A percentile compares a stretch with the other conserved stretches of the same genome.
Evolutionary conservation across 2,888 invertebrate species (phyloP).

Genomic region (Agrenia bidenticulata): DNA sequence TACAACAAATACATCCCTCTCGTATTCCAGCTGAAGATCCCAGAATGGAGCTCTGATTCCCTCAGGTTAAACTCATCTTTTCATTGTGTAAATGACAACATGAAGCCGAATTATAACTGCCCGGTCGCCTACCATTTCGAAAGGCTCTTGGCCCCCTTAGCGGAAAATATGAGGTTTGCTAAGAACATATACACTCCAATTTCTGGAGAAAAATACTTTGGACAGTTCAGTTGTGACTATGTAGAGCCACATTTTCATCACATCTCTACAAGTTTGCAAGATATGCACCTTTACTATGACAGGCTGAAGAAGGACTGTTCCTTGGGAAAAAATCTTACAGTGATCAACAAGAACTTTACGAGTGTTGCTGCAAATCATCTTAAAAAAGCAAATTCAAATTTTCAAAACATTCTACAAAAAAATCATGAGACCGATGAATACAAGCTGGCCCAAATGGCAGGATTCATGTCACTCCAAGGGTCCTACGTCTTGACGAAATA

Average conservation of each 20-base stretch:
- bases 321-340: conserved; percentile 22
- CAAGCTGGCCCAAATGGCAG: conserved; percentile 33
- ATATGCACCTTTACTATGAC: conserved; percentile 28
- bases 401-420: conserved; percentile 3
- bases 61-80: conserved; percentile 27
- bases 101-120: conserved; percentile 21
- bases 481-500: conserved; percentile 26
- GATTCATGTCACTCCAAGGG: conserved; percentile 30
- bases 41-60: conserved; percentile 22
- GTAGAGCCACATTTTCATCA: conserved; percentile 39
- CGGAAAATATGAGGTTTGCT: conserved; percentile 31
- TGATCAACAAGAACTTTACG: conserved; percentile 19
- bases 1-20: conserved; percentile 28
- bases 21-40: conserved; percentile 27
- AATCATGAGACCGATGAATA: conserved; percentile 3
- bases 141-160: conserved; percentile 19
- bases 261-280: conserved; percentile 28
- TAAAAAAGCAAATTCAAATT: conserved; percentile 17
- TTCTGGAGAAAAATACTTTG: conserved; percentile 25
- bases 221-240: conserved; percentile 34
- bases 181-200: conserved; percentile 29
- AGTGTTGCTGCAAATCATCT: conserved; percentile 23
- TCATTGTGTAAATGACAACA: conserved; percentile 24
- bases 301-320: conserved; percentile 29
- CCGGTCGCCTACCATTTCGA: conserved; percentile 30